Evolutionary conservation across 2,888 invertebrate species (phyloP), one percentile per base, ranked within the genome.

Genomic region (Agonopterix subpropinquella): DNA sequence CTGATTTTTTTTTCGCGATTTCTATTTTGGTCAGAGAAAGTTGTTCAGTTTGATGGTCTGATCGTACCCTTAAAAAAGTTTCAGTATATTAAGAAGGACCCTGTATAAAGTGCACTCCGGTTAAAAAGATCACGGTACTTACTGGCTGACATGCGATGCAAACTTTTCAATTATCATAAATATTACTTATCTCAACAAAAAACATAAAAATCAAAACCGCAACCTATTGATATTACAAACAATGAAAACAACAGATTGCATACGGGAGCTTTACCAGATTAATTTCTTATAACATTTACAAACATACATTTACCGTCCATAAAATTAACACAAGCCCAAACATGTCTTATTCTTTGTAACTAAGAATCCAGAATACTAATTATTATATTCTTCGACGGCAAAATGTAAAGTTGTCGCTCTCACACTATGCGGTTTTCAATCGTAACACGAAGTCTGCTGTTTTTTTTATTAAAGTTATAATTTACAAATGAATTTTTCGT

Each of bases 231-330:
- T 47, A 47, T 39, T 44, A 48, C 47, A 53, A 56, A 59, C 59
- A 62, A 61, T 56, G 11, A 48, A 49, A 52, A 50, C 65, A 64
- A 64, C 71, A 73, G 55, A 62, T 73, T 72, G 73, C 71, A 67
- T 67, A 62, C 70, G 71, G 65, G 61, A 64, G 63, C 62, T 51
- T 49, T 45, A 48, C 56, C 51, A 55, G 58, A 61, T 65, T 62
- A 60, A 62, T 61, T 58, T 58, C 59, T 61, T 57, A 49, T 52
- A 49, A 55, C 36, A 50, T 47, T 48, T 49, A 55, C 48, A 59
- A 42, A 15, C 1, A 48, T 50, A 54, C 8, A 15, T 42, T 46
- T 47, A 36, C 43, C 37, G 43, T 44, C 9, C 11, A n/a, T n/a
- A 39, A 39, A 10, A 39, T 39, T 28, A 28, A 28, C 5, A 28